Base-by-base conservation (phyloP, 1,140 invertebrate genomes). In the Helicorthomorpha holstii region DNA sequence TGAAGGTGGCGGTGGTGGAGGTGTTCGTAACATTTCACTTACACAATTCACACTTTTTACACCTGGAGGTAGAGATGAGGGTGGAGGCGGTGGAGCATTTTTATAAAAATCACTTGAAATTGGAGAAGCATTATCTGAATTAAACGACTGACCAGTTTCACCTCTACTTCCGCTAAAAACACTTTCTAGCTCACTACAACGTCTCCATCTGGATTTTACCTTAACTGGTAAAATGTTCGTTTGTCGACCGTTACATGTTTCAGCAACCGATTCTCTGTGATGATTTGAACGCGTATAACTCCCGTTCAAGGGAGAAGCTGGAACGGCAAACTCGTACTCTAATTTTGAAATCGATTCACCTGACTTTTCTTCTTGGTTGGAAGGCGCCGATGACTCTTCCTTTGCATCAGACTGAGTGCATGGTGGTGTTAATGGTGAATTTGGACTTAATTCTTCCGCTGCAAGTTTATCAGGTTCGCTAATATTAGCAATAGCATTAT, bases 161-260 rank as follows among this genome's bases (percentile, higher is more conserved):
- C n/a, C n/a, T n/a, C n/a, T n/a, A n/a, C n/a, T n/a, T n/a, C n/a
- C n/a, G n/a, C n/a, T n/a, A n/a, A n/a, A n/a, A 24, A 49, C 51
- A 34, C 46, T 48, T 59, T 89, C 85, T 41, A 86, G 68, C 64
- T 89, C 85, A 68, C 83, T 85, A 1, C 80, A 83, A 54, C 83
- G 67, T 47, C 84, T 66, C 85, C 86, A 89, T 24, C 85, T 69
- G 3, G 84, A 86, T 64, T 89, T 90, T 0, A 90, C 83, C 72
- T 87, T 87, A 3, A 84, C 80, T 1, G 82, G 82, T 68, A 79
- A 82, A n/a, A 49, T 24, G 10, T 43, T 43, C 42, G 42, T 42
- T 21, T 48, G 25, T n/a, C n/a, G n/a, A n/a, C n/a, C n/a, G n/a
- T n/a, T n/a, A n/a, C n/a, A n/a, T 34, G 29, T 34, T 16, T 56